A percentile compares a stretch with the other conserved stretches of the same genome.
phyloP scores from a whole-genome alignment of 2,888 invertebrate species.

The Gymnoscelis rufifasciata region DNA sequence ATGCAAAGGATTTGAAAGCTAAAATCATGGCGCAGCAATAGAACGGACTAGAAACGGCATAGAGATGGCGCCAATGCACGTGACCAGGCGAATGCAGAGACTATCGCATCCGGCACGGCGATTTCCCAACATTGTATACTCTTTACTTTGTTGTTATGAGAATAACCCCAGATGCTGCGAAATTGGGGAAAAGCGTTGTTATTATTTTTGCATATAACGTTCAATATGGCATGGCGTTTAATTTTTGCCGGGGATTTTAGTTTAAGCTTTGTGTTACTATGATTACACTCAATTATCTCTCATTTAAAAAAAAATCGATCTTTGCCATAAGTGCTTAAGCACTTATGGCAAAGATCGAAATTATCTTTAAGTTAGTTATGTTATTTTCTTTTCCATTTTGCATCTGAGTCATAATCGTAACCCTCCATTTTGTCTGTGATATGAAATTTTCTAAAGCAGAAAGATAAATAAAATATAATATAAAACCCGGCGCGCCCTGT shows the following conservation, averaged over 20 bases:
- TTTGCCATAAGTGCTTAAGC: too few relatives aligned
- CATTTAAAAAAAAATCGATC: too few relatives aligned
- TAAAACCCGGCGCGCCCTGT: not conserved
- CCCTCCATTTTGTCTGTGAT: too few relatives aligned
- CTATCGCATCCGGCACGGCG: constrained; percentile 16
- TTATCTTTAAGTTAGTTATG: too few relatives aligned
- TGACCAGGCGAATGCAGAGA: constrained; percentile 13
- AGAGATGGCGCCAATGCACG: constrained; percentile 42
- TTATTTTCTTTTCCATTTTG: too few relatives aligned
- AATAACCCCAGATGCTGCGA: constrained; percentile 1
- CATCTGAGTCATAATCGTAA: too few relatives aligned
- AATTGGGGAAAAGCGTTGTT: not conserved
- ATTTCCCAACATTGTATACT: constrained; percentile 13
- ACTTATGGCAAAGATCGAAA: too few relatives aligned
- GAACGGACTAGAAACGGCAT: constrained; percentile 64
- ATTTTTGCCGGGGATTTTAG: too few relatives aligned
- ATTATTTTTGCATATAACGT: not conserved
- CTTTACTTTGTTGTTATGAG: constrained; percentile 12
- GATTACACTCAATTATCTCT: too few relatives aligned
- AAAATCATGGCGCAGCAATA: constrained; percentile 52
- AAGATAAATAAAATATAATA: not conserved
- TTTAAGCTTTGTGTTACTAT: too few relatives aligned
- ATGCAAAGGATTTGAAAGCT: constrained; percentile 11
- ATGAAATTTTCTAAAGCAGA: not conserved
- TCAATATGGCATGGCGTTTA: too few relatives aligned